A percentile compares a stretch with the other conserved stretches of the same genome.
Evolutionary conservation across 2,888 invertebrate genomes (phyloP).

Genomic region (Caradrina clavipalpis): DNA sequence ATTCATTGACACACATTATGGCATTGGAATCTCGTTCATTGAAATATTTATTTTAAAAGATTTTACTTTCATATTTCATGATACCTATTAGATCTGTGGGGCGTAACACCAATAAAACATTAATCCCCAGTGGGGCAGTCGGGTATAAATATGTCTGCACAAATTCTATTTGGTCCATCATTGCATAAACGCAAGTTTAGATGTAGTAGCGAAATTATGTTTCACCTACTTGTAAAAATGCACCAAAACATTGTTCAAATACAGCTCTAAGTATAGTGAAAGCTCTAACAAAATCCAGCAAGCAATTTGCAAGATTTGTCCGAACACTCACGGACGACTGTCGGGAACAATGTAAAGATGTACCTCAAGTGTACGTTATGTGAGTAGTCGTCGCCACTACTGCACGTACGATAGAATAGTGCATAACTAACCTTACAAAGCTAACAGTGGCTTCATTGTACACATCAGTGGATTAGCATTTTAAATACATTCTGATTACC

Average conservation of each 20-base stretch:
- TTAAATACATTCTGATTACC: constrained; percentile 29
- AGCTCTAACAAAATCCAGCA: constrained; percentile 27
- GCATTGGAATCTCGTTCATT: background rate
- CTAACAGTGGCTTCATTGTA: constrained; percentile 18
- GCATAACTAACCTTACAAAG: constrained; percentile 24
- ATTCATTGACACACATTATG: background rate
- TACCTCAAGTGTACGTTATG: constrained; percentile 5
- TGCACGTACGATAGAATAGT: constrained; percentile 33
- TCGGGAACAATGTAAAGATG: constrained; percentile 11
- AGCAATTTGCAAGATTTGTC: constrained; percentile 47
- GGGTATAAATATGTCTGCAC: too few species aligned
- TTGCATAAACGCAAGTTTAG: too few species aligned
- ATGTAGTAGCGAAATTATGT: background rate
- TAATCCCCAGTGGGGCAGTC: too few species aligned
- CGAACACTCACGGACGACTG: constrained; percentile 13
- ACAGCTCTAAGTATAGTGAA: constrained; percentile 21
- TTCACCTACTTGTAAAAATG: constrained; percentile 7
- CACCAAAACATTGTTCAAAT: constrained; percentile 10
- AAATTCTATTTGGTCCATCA: too few species aligned
- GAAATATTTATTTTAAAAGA: background rate
- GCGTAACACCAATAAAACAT: too few species aligned
- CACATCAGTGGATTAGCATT: constrained; percentile 16
- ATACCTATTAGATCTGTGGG: too few species aligned
- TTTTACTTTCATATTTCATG: background rate
- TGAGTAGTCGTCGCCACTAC: constrained; percentile 6